Base-by-base conservation (phyloP, 2,888 invertebrate species). In the Busseola fusca region DNA sequence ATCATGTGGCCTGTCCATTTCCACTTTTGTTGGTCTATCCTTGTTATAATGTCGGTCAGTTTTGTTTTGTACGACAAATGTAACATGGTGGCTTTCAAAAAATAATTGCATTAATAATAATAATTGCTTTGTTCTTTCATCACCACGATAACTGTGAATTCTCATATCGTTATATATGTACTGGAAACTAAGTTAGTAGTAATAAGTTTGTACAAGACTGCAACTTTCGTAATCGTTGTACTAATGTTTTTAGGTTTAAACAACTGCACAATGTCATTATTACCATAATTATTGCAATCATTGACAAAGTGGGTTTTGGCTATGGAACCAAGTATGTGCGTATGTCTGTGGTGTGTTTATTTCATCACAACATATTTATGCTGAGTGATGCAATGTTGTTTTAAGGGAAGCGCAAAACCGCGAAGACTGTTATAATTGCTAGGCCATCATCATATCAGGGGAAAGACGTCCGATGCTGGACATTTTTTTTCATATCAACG, bases 381-480 rank as follows among this genome's bases (percentile, higher is more conserved):
- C 16, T 34, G 40, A 9, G n/a, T 60, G 72, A 60, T 42, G 65
- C 27, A 72, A 59, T 34, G 5, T 34, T 34, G 34, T 34, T 34
- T 34, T 34, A 34, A 34, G 7, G 7, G 34, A 34, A 34, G 34
- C 34, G 7, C 34, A 34, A 34, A 34, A 34, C 34, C 34, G 34
- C 34, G 2, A 34, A 34, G 34, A n/a, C n/a, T n/a, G n/a, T n/a
- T n/a, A n/a, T n/a, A n/a, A n/a, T n/a, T n/a, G n/a, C n/a, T n/a
- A n/a, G n/a, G n/a, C n/a, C n/a, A n/a, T n/a, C n/a, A n/a, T n/a
- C n/a, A n/a, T n/a, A n/a, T n/a, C n/a, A n/a, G n/a, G n/a, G n/a
- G n/a, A n/a, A n/a, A n/a, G n/a, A n/a, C n/a, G n/a, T n/a, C n/a
- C n/a, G n/a, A n/a, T n/a, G n/a, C n/a, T n/a, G n/a, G n/a, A n/a